Evolutionary conservation across 2,797 vertebrate genomes (phyloP).

Genomic region (Taeniopygia guttata): DNA sequence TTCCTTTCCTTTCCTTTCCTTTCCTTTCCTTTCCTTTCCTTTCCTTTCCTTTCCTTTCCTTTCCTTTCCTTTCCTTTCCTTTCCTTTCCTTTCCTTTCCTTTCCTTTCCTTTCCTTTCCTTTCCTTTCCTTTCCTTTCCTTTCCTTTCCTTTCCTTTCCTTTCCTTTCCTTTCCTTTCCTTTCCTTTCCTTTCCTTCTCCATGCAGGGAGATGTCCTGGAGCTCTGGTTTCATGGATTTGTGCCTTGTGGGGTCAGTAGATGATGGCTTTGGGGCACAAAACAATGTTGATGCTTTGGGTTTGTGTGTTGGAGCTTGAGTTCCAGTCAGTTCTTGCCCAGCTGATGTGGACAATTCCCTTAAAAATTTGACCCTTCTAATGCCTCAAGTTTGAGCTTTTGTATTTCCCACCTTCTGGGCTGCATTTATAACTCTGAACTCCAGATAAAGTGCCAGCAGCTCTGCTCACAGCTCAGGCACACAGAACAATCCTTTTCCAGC

Average conservation of each 20-base stretch:
- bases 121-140: too few species aligned
- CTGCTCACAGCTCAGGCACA: not conserved
- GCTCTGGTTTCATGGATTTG: accelerated
- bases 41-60: too few species aligned
- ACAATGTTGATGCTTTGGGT: accelerated
- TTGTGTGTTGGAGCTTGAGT: not conserved
- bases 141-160: too few species aligned
- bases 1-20: too few species aligned
- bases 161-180: too few species aligned
- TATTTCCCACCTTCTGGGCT: accelerated
- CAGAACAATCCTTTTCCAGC: not conserved
- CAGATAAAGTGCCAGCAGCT: accelerated
- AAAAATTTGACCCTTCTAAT: not conserved
- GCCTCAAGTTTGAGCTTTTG: accelerated
- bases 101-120: too few species aligned
- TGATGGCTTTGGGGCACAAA: not conserved
- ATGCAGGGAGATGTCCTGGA: accelerated
- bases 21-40: too few species aligned
- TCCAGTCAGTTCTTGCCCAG: not conserved
- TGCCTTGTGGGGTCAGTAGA: not conserved
- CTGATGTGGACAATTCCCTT: not conserved
- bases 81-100: too few species aligned
- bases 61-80: too few species aligned
- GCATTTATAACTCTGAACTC: not conserved
- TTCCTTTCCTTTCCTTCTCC: too few species aligned